phyloP scores from a whole-genome alignment of 2,888 invertebrate genomes.

The Eristalis arbustorum region DNA sequence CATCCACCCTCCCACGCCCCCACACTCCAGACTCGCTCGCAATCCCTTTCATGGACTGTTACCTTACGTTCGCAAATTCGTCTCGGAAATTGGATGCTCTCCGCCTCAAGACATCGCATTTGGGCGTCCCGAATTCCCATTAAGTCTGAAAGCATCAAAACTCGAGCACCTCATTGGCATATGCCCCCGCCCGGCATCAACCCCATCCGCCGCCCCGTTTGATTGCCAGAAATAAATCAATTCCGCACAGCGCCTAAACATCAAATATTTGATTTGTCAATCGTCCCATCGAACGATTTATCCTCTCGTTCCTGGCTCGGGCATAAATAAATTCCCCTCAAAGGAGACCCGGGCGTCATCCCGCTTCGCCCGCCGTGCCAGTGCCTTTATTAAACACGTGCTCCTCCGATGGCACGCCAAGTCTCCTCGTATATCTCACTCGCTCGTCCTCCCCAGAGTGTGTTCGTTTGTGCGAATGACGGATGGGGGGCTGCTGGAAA shows the following conservation, averaged over 20 bases:
- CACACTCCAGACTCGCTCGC: neutral
- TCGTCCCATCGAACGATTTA: slow-evolving; percentile 20
- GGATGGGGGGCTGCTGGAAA: neutral
- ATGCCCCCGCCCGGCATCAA: neutral
- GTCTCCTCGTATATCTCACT: neutral
- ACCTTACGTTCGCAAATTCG: neutral
- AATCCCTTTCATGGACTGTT: neutral
- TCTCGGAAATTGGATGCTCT: neutral
- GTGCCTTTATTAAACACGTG: slow-evolving; percentile 12
- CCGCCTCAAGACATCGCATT: neutral
- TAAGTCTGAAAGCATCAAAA: neutral
- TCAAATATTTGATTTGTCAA: slow-evolving; percentile 36
- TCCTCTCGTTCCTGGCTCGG: neutral
- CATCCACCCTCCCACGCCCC: neutral
- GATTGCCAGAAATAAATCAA: neutral
- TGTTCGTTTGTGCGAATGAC: neutral
- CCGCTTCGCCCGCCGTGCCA: neutral
- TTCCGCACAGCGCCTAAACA: neutral
- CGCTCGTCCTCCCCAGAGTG: neutral
- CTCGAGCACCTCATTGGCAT: neutral
- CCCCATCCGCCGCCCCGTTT: neutral
- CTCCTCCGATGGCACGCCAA: slow-evolving; percentile 8
- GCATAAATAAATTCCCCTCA: slow-evolving; percentile 32
- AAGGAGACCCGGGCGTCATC: neutral
- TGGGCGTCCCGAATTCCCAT: neutral